Conservation (phyloP, 2,797 vertebrate genomes). For the Sebastes goodei region DNA sequence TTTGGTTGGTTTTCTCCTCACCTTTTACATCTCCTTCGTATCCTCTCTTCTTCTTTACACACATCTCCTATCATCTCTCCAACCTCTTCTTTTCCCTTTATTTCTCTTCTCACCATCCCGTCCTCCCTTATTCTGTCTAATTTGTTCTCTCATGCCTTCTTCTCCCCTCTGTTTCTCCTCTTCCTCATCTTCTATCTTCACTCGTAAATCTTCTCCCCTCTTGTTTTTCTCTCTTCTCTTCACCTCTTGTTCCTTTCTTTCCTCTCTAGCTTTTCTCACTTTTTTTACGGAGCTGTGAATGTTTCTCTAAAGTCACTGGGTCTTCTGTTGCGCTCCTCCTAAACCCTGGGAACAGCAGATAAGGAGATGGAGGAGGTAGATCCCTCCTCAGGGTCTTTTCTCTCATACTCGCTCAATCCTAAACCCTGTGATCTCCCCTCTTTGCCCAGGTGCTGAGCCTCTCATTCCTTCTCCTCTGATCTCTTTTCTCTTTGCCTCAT, state of each 20-base stretch:
- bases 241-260: background rate
- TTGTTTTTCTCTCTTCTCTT: background rate
- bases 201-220: background rate
- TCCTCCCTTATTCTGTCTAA: background rate
- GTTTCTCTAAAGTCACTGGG: slow-evolving; percentile 12
- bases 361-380: slow-evolving; percentile 46
- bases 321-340: slow-evolving; percentile 33
- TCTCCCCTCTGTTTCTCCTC: background rate
- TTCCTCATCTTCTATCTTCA: background rate
- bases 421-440: slow-evolving; percentile 45
- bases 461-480: background rate
- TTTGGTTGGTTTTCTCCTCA: background rate
- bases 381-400: slow-evolving; percentile 51
- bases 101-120: background rate
- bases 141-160: background rate
- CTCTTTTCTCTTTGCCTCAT: background rate
- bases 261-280: background rate
- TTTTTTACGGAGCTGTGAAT: background rate
- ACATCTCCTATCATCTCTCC: background rate
- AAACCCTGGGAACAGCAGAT: slow-evolving; percentile 57
- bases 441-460: slow-evolving; percentile 18
- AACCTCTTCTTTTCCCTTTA: background rate
- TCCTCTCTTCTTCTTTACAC: background rate
- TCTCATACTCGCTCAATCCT: slow-evolving; percentile 19
- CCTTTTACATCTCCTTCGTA: background rate